Evolutionary conservation across 2,113 vertebrate genomes (phyloP), one percentile per base, ranked within the genome.

Genomic region (Podarcis muralis): DNA sequence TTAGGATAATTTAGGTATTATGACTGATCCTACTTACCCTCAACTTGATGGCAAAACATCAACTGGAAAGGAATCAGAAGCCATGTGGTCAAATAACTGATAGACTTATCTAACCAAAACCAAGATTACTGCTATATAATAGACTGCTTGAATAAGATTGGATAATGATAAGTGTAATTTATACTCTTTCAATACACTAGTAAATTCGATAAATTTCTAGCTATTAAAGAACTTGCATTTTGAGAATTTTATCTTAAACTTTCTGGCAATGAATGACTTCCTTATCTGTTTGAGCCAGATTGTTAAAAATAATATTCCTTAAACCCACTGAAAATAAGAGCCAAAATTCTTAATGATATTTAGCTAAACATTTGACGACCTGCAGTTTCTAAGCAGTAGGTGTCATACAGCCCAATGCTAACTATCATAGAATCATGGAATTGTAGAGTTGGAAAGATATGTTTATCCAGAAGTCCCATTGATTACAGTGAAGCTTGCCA

Each of bases 291-390:
- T 81, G 87, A 30, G 5, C 84, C 18, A 35, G 0, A 57, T 85
- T 6, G 25, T 81, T 84, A 69, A 87, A 91, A 57, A 84, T 86
- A 90, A 88, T 75, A 74, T 68, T n/a, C 81, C 6, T 90, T 90
- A 86, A 84, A 7, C 0, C 43, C 32, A 40, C 25, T 7, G 0
- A 48, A 88, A 57, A 75, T 65, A 89, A 62, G 16, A 81, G 87
- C 87, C 53, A 66, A 90, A 86, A 62, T 65, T 8, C n/a, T 83
- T 89, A 0, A 59, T 69, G 23, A 57, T 85, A 88, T 86, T 68
- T 85, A 40, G 57, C 83, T 88, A 76, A 84, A 66, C 27, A 81
- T 68, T 79, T 77, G 20, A 59, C 13, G 35, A 81, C 74, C 32
- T 43, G 35, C 83, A 32, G n/a, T 83, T 84, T 83, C 9, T 15